These are phyloP conservation scores for Tokudaia muenninki DNA, from an alignment of 2,797 vertebrate genomes.

Conservation along the genomic window DNA sequence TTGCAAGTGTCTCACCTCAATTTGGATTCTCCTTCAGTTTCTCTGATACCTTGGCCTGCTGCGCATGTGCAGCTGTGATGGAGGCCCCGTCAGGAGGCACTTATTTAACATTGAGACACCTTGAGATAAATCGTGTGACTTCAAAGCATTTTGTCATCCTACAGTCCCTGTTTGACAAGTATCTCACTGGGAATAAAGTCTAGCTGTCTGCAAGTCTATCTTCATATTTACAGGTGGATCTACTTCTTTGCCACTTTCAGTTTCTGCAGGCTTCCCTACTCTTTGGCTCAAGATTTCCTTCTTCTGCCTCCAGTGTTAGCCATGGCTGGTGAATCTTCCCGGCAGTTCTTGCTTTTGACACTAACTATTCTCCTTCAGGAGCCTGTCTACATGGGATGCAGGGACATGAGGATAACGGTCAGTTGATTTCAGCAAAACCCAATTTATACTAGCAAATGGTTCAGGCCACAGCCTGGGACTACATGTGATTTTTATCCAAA, in stretches of 20 bases:
- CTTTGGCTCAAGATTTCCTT: not conserved
- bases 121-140: not conserved
- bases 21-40: not conserved
- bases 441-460: conserved; percentile 90
- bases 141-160: not conserved
- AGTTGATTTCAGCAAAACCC: conserved; percentile 87
- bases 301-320: not conserved
- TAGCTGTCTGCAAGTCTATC: not conserved
- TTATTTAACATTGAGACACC: not conserved
- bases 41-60: not conserved
- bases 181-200: not conserved
- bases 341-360: not conserved
- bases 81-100: not conserved
- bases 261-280: not conserved
- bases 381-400: not conserved
- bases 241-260: not conserved
- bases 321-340: not conserved
- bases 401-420: not conserved
- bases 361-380: not conserved
- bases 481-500: conserved; percentile 90
- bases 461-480: conserved; percentile 88
- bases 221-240: not conserved
- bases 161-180: not conserved
- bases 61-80: not conserved
- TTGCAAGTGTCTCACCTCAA: rapidly evolving